phyloP scores from a whole-genome alignment of 2,888 invertebrate genomes.

The Dynastes grantii region DNA sequence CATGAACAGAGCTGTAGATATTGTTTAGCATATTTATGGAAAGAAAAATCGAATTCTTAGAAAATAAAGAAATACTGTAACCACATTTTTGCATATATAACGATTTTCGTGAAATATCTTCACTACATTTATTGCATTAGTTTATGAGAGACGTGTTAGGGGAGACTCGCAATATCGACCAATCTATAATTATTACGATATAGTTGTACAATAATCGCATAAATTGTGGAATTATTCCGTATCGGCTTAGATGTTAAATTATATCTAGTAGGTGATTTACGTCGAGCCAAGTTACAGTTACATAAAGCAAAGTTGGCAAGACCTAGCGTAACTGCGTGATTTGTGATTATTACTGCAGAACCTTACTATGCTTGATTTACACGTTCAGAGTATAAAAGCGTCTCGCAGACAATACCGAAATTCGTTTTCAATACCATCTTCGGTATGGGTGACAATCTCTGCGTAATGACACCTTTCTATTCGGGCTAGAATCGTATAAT shows the following conservation, averaged over 20 bases:
- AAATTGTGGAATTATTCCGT: slow-evolving; percentile 22
- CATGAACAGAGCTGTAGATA: no score
- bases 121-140: no score
- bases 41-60: no score
- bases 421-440: neutral
- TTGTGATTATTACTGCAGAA: slow-evolving; percentile 46
- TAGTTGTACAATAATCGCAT: slow-evolving; percentile 20
- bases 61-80: neutral
- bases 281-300: slow-evolving; percentile 27
- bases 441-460: neutral
- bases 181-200: neutral
- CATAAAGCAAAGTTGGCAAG: slow-evolving; percentile 46
- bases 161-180: neutral
- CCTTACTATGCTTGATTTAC: slow-evolving; percentile 16
- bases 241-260: slow-evolving; percentile 26
- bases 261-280: slow-evolving; percentile 31
- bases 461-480: no score
- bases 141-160: no score
- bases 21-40: no score
- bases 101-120: no score
- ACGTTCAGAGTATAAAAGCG: slow-evolving; percentile 11
- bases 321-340: slow-evolving; percentile 37
- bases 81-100: no score
- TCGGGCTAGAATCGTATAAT: no score
- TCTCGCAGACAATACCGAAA: slow-evolving; percentile 10